Evolutionary conservation across 2,797 vertebrate genomes (phyloP), one percentile per base, ranked within the genome.

Genomic region (Oceanodroma leucorhoa): DNA sequence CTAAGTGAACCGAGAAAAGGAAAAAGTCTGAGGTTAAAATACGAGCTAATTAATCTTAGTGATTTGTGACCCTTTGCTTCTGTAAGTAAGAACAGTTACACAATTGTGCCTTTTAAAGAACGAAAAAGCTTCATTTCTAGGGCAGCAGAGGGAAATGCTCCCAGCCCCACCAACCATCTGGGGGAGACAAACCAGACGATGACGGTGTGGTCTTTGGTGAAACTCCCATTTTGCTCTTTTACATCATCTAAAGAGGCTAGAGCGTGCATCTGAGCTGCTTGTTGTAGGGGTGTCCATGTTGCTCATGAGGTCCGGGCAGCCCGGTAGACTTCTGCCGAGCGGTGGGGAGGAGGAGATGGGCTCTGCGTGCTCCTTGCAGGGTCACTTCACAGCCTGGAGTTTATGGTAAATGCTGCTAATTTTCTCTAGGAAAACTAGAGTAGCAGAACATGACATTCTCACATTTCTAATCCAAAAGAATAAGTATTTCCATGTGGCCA

Each of bases 161-260:
- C 40, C 34, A 83, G 50, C 53, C 38, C 2, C 0, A 27, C 27
- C 54, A 32, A 2, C 23, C 3, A 1, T 40, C 62, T 40, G 22
- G 15, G 27, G 14, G 32, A 27, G 22, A 3, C 5, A 53, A 45
- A 77, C 21, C 29, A 64, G 64, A 2, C 5, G 3, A 66, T 5
- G 7, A 11, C 2, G 3, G 16, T 20, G 30, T 11, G 11, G 9
- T 30, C n/a, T 43, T 55, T 1, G 1, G 2, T 55, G 29, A 32
- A 29, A 6, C 12, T 57, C 32, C 43, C 2, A 0, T 46, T 80
- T 79, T 72, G 6, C 53, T 67, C 16, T 64, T 24, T n/a, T 22
- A 13, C 8, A 0, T 29, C 0, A 0, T 26, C 17, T 32, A 4
- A 9, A 48, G 77, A 34, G 34, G 34, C 21, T 2, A 0, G 13